Conservation (phyloP, 2,888 invertebrate species). For the Mythimna impura region DNA sequence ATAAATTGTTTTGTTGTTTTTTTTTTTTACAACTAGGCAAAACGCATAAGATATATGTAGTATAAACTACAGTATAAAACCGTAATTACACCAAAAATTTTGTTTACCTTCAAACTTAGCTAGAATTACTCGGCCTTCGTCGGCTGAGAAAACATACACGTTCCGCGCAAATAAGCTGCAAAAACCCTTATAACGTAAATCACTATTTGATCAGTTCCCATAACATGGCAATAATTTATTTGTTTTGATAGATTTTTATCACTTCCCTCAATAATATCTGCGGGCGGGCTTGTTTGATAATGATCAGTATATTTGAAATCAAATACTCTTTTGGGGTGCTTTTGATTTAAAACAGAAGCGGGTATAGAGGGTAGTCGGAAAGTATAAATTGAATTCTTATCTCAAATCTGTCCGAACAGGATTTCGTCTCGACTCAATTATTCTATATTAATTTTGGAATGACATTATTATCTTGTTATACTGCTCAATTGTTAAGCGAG, state of each 20-base stretch:
- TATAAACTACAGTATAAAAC: too few relatives aligned
- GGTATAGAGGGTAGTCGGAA: slow-evolving; percentile 73
- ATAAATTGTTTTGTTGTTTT: too few relatives aligned
- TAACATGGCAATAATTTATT: slow-evolving; percentile 72
- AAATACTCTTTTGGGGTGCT: slow-evolving; percentile 67
- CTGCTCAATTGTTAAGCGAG: slow-evolving; percentile 37
- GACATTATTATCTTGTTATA: slow-evolving; percentile 54
- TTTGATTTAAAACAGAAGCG: slow-evolving; percentile 86
- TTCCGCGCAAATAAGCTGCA: slow-evolving; percentile 45
- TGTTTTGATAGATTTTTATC: slow-evolving; percentile 82
- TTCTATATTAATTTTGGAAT: slow-evolving; percentile 62
- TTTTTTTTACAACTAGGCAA: too few relatives aligned
- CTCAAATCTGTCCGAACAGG: slow-evolving; percentile 74
- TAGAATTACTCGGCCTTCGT: neutral
- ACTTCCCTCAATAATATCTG: slow-evolving; percentile 74
- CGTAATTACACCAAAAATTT: neutral
- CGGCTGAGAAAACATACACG: neutral
- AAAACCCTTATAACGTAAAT: slow-evolving; percentile 70
- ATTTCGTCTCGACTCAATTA: slow-evolving; percentile 66
- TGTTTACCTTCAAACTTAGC: neutral
- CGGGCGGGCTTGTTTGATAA: slow-evolving; percentile 68
- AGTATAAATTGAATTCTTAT: slow-evolving; percentile 86
- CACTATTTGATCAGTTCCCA: slow-evolving; percentile 72
- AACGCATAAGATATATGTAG: too few relatives aligned
- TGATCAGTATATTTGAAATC: slow-evolving; percentile 68